Base-by-base conservation (phyloP, 2,888 invertebrate species). In the Lasioglossum marginatum region DNA sequence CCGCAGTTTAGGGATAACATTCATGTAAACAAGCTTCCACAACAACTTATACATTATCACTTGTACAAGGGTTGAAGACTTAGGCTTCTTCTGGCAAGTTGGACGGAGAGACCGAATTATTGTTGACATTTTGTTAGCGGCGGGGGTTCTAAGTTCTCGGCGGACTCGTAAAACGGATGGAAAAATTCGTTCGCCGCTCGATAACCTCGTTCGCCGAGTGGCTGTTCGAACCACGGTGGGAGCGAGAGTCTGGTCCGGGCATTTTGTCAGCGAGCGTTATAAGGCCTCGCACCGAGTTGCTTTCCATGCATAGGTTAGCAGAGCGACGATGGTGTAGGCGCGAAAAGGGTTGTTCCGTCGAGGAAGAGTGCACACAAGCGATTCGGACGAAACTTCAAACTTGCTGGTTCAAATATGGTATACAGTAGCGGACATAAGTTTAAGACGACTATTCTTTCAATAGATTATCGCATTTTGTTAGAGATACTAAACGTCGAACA, bases 301-400 rank as follows among this genome's bases (percentile, higher is more conserved):
- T 87, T 91, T 92, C 92, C 92, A 93, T 93, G 93, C 93, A 93
- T 93, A 92, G 90, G 88, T 91, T 93, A 94, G 93, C 91, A 91
- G 27, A 27, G 92, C 82, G 86, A 81, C 81, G 82, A 82, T 84
- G 79, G 85, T 82, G 74, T 79, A 72, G 74, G 77, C 63, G 77
- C 63, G 79, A 80, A 79, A 77, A 66, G 81, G 79, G 73, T 83
- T 85, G 85, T 87, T 86, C 85, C 71, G 87, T 84, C 78, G 87
- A 71, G 78, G 74, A 82, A 66, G 70, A 60, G 63, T 6, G 31
- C 63, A 19, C 71, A 76, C 72, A 68, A 52, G 34, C 68, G 52
- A 82, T 82, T 81, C 71, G 73, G 34, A 19, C 57, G 31, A 40
- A 4, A 19, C 85, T 87, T 23, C 45, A 16, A 16, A 45, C 45